Base-by-base conservation (phyloP, 2,888 invertebrate genomes). In the Prionchulus punctatus region DNA sequence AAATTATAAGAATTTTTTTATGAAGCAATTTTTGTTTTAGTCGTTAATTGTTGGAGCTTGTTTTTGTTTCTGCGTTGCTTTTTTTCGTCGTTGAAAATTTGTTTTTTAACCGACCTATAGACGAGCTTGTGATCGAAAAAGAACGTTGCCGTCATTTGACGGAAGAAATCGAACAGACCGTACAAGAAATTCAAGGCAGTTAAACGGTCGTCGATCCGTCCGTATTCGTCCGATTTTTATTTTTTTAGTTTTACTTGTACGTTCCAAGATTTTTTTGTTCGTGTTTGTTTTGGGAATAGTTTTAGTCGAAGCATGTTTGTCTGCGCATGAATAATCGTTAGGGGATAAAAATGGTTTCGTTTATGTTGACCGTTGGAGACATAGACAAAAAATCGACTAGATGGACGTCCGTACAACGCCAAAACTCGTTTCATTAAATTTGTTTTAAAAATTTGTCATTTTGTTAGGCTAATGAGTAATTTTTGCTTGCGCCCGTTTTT, bases 41-140 rank as follows among this genome's bases (percentile, higher is more conserved):
- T n/a, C 53, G 30, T 23, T 49, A n/a, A 7, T 49, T 26, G 25
- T 26, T 50, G 18, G 7, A 7, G 7, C n/a, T 7, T 7, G 47
- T 47, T 7, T 21, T 21, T 47, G 47, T 12, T 23, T 47, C 21
- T 47, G 21, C 47, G 18, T 47, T 23, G 18, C 7, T 47, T 47
- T 12, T 7, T 12, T 36, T 30, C n/a, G 4, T 25, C n/a, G n/a
- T n/a, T n/a, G n/a, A n/a, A n/a, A 12, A 18, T 42, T 23, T 21
- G n/a, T 7, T 31, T 49, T 54, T 59, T n/a, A n/a, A n/a, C n/a
- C n/a, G n/a, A 18, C 36, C 57, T 70, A 21, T 68, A 76, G 76
- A 75, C 61, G 68, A 71, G 51, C 72, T 75, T 62, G 64, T 69
- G 54, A 62, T 69, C 60, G 70, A 70, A 62, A 70, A 70, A 63